A percentile compares a stretch with the other conserved stretches of the same genome.
phyloP scores from a whole-genome alignment of 2,888 invertebrate genomes.

The Bombylius discolor region DNA sequence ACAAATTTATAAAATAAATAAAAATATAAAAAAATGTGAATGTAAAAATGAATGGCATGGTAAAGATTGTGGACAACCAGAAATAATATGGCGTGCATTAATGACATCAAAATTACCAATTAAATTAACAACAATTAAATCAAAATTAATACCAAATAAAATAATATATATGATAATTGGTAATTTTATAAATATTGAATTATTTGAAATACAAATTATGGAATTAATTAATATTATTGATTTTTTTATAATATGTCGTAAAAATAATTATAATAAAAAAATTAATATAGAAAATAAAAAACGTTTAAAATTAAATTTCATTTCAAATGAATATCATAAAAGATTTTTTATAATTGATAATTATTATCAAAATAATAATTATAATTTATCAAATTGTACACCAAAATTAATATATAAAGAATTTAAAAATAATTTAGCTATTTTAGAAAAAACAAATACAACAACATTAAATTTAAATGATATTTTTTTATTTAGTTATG shows the following conservation, averaged over 20 bases:
- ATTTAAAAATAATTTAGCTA: slow-evolving; percentile 16
- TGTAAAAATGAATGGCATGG: slow-evolving; percentile 53
- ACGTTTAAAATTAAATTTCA: slow-evolving; percentile 11
- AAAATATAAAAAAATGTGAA: slow-evolving; percentile 32
- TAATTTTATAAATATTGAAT: slow-evolving; percentile 39
- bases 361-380: not conserved
- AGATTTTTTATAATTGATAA: slow-evolving; percentile 7
- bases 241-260: slow-evolving; percentile 45
- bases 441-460: slow-evolving; percentile 5
- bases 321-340: slow-evolving; percentile 4
- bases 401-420: slow-evolving; percentile 21
- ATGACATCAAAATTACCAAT: slow-evolving; percentile 39
- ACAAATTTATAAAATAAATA: not conserved
- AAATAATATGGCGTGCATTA: slow-evolving; percentile 51
- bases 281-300: not conserved
- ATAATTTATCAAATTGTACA: slow-evolving; percentile 18
- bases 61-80: slow-evolving; percentile 50
- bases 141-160: slow-evolving; percentile 30
- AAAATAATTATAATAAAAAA: not conserved
- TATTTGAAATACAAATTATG: slow-evolving; percentile 47
- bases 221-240: slow-evolving; percentile 49
- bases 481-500: slow-evolving; percentile 44
- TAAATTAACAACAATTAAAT: slow-evolving; percentile 11
- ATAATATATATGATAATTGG: slow-evolving; percentile 45
- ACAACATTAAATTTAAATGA: slow-evolving; percentile 36